Conservation (phyloP, 2,113 vertebrate species). For the Psettodes erumei region DNA sequence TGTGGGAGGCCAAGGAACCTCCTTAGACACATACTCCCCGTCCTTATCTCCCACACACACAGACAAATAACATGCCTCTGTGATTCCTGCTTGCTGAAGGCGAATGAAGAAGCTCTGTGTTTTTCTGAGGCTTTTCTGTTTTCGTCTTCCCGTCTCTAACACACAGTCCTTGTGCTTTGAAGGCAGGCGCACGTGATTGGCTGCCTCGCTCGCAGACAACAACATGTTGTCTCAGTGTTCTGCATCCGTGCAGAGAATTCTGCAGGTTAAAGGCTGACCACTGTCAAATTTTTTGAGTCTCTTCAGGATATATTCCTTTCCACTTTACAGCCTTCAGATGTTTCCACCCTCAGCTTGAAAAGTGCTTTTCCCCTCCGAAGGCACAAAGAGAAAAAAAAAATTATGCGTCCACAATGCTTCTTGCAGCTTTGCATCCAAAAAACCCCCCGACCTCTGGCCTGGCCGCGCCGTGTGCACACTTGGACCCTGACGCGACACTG, state of each 20-base stretch:
- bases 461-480: not conserved
- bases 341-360: conserved; percentile 6
- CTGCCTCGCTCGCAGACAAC: not conserved
- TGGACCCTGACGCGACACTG: not conserved
- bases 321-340: conserved; percentile 8
- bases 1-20: conserved; percentile 63
- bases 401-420: not conserved
- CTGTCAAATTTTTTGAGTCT: not conserved
- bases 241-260: not conserved
- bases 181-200: not conserved
- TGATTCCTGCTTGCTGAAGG: conserved; percentile 45
- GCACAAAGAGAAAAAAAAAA: not conserved
- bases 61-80: conserved; percentile 26
- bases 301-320: not conserved
- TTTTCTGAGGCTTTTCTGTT: conserved; percentile 22
- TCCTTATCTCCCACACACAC: conserved; percentile 41
- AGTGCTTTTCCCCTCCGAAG: not conserved
- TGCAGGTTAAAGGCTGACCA: not conserved
- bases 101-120: conserved; percentile 30
- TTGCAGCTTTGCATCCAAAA: not conserved
- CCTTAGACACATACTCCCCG: conserved; percentile 21
- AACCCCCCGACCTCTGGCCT: not conserved
- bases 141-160: not conserved
- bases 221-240: conserved; percentile 21
- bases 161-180: conserved; percentile 14